A percentile compares a stretch with the other conserved stretches of the same genome.
phyloP scores from a whole-genome alignment of 2,797 vertebrate species.

The Notamacropus eugenii region DNA sequence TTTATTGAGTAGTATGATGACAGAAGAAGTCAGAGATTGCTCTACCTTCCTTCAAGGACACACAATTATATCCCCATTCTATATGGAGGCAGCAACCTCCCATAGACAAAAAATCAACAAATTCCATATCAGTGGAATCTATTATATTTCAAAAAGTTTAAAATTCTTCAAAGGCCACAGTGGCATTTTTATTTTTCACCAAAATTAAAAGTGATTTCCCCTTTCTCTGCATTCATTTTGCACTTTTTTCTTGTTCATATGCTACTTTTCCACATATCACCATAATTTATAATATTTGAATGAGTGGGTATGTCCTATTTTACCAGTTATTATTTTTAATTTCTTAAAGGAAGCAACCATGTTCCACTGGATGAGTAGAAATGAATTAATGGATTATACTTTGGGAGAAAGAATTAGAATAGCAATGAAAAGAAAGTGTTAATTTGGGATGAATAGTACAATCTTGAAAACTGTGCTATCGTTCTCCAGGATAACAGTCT shows the following conservation, averaged over 20 bases:
- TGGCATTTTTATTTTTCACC: background rate
- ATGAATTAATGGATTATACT: background rate
- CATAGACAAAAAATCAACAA: too few relatives aligned
- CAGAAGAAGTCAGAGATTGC: too few relatives aligned
- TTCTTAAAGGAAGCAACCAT: background rate
- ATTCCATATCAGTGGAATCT: too few relatives aligned
- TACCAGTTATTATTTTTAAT: background rate
- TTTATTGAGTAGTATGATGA: background rate
- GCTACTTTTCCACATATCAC: background rate
- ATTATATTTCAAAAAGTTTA: too few relatives aligned
- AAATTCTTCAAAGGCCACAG: too few relatives aligned
- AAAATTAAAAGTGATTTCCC: background rate
- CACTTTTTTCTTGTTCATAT: background rate
- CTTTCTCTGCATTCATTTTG: background rate
- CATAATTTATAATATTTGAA: background rate
- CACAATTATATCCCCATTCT: too few relatives aligned
- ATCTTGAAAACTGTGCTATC: background rate
- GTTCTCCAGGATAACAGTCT: background rate
- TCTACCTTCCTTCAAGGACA: too few relatives aligned
- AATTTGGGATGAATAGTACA: background rate
- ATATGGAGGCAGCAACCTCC: too few relatives aligned
- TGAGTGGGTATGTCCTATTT: background rate
- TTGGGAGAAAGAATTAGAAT: background rate
- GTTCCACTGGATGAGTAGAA: background rate
- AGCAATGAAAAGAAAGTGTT: background rate